Conservation (phyloP, 2,888 invertebrate species). For the Zhuqinia jingwanae region DNA sequence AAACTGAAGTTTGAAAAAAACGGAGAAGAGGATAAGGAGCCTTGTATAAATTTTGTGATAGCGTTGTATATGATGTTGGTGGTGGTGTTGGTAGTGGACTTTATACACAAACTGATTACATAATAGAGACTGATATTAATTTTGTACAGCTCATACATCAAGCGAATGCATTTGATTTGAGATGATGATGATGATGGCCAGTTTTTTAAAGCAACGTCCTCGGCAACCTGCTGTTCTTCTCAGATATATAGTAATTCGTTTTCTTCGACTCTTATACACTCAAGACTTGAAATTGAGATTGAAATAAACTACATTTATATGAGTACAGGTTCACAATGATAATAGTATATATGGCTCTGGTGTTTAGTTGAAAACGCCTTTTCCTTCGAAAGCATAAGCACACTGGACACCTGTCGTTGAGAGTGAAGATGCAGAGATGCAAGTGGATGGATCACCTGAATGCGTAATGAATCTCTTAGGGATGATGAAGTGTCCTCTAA, state of each 20-base stretch:
- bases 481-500: not conserved
- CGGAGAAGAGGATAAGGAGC: no score
- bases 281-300: no score
- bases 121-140: conserved; percentile 49
- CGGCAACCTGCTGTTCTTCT: conserved; percentile 62
- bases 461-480: conserved; percentile 8
- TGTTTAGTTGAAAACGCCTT: conserved; percentile 13
- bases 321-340: not conserved
- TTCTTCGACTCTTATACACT: conserved; percentile 2
- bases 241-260: not conserved
- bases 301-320: conserved; percentile 19
- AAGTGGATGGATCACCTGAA: conserved; percentile 33
- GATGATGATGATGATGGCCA: conserved; percentile 66
- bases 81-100: not conserved
- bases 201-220: conserved; percentile 57
- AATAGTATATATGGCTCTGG: conserved; percentile 11
- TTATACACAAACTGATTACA: conserved; percentile 12
- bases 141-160: conserved; percentile 64
- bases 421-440: not conserved
- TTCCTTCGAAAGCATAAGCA: not conserved
- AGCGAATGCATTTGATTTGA: conserved; percentile 53
- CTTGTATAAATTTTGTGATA: not conserved
- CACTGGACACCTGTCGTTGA: not conserved
- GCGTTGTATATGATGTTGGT: not conserved
- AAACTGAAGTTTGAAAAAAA: conserved; percentile 40